Evolutionary conservation across 2,113 vertebrate genomes (phyloP), one percentile per base, ranked within the genome.

Genomic region (Centrocercus urophasianus): DNA sequence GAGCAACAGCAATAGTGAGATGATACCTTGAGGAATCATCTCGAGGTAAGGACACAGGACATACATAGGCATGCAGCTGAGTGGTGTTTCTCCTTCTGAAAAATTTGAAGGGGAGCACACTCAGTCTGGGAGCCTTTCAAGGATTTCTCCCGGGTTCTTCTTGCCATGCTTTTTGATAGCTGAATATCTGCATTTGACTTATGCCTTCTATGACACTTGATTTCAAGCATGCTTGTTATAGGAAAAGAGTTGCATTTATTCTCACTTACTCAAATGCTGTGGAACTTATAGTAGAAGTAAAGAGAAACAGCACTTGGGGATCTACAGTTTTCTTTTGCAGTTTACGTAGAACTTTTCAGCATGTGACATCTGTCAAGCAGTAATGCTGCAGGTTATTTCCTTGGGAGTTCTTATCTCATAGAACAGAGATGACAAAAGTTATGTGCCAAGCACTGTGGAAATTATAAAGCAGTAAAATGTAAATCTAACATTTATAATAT

Each of bases 151-250:
- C 19, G 54, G 10, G 30, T 52, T 60, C 88, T 43, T 27, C 18
- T 74, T 94, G 48, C 86, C 7, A 6, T 3, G 28, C 36, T 22
- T 48, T 73, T 59, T 86, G 83, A 28, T 25, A 30, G 18, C 25
- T 40, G 36, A 34, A 84, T 8, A 12, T 59, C 73, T 65, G 25
- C 34, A 81, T 28, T 45, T 74, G 72, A 54, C 8, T 57, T 43
- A 30, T 0, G 3, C 3, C 1, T 48, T 73, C 15, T 38, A 0
- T 40, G 56, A 45, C 34, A 10, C 32, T 73, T 84, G 8, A 6
- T 19, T 89, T 65, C 40, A 24, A 60, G 50, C 25, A 43, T 27
- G 32, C 30, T 72, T 83, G n/a, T 30, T 82, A 79, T 48, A 83
- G 45, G 38, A 61, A 48, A 24, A 79, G 4, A 60, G 86, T 32